A percentile compares a stretch with the other conserved stretches of the same genome.
These are phyloP conservation scores for Holotrichia oblita DNA, from an alignment of 1,140 invertebrate species.

Conservation along the genomic window DNA sequence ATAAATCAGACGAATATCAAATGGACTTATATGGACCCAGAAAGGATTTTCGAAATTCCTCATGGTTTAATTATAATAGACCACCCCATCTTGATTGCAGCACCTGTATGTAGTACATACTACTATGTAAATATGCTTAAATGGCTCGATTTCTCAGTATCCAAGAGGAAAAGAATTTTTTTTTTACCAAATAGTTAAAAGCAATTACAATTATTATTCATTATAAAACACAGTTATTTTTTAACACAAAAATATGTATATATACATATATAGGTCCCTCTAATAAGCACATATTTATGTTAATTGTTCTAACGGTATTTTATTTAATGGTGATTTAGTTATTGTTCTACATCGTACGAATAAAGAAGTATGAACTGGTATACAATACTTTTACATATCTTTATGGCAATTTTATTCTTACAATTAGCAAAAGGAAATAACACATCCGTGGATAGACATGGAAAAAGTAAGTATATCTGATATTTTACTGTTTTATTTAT, in stretches of 20 bases:
- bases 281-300: neutral
- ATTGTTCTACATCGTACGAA: neutral
- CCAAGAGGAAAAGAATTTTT: too few relatives aligned
- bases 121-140: too few relatives aligned
- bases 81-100: too few relatives aligned
- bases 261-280: neutral
- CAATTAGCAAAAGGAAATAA: neutral
- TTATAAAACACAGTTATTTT: neutral
- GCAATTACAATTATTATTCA: slow-evolving; percentile 5
- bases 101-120: too few relatives aligned
- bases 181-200: neutral
- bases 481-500: neutral
- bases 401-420: neutral
- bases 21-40: too few relatives aligned
- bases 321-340: neutral
- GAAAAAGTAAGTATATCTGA: neutral
- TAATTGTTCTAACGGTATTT: neutral
- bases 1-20: too few relatives aligned
- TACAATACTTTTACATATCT: neutral
- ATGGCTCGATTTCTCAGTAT: too few relatives aligned
- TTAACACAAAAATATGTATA: neutral
- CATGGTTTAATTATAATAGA: too few relatives aligned
- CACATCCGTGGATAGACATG: neutral
- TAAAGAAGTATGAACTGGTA: neutral
- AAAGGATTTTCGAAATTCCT: too few relatives aligned